Conservation (phyloP, 2,113 vertebrate species). For the Eolophus roseicapilla region DNA sequence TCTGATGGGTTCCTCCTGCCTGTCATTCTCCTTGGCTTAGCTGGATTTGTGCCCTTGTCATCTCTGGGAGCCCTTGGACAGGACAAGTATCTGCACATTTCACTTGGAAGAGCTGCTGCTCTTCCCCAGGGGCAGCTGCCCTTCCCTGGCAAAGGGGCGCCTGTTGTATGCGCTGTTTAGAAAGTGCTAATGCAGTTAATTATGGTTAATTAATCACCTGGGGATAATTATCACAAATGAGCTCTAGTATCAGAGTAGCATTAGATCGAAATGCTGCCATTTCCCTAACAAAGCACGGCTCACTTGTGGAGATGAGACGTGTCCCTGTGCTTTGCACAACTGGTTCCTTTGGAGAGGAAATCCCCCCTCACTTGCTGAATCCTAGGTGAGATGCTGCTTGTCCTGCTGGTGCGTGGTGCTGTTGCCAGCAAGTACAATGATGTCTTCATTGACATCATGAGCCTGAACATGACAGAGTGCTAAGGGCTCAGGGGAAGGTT, state of each 20-base stretch:
- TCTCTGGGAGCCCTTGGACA: neutral
- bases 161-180: neutral
- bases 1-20: neutral
- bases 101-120: neutral
- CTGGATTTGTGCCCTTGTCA: neutral
- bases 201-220: constrained; percentile 37
- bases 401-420: neutral
- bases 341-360: neutral
- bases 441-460: neutral
- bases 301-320: neutral
- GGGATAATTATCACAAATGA: constrained; percentile 25
- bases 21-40: neutral
- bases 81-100: neutral
- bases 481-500: neutral
- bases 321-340: neutral
- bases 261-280: neutral
- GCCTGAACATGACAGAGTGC: neutral
- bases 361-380: neutral
- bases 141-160: neutral
- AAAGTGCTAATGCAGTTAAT: constrained; percentile 31
- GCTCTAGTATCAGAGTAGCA: neutral
- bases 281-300: neutral
- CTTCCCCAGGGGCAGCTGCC: neutral
- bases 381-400: neutral
- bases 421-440: neutral